Percentiles rank a stretch among this genome's conserved stretches.
These are phyloP conservation scores for Acleris sparsana DNA, from an alignment of 2,888 invertebrate species.

Conservation along the genomic window DNA sequence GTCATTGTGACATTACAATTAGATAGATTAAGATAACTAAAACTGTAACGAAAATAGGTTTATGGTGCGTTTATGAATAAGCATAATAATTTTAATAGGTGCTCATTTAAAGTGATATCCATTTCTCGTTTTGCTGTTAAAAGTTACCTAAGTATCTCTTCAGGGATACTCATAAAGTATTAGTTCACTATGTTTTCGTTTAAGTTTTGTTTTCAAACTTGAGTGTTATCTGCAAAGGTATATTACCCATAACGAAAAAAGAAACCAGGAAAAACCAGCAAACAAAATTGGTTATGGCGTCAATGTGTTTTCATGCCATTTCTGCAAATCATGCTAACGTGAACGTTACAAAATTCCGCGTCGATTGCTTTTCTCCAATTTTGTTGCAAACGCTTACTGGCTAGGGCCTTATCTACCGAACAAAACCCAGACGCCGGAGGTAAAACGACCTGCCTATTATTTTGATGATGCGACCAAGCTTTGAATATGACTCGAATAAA, in stretches of 20 bases:
- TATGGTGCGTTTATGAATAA: too few species aligned
- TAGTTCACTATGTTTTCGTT: too few species aligned
- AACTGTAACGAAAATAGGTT: too few species aligned
- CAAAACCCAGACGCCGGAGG: slow-evolving; percentile 57
- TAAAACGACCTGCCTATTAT: slow-evolving; percentile 65
- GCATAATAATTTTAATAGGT: too few species aligned
- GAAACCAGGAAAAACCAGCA: not conserved
- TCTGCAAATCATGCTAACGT: slow-evolving; percentile 29
- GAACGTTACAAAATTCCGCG: slow-evolving; percentile 38
- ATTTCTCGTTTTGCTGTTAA: too few species aligned
- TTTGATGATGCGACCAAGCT: slow-evolving; percentile 68
- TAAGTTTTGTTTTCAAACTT: too few species aligned
- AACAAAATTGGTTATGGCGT: not conserved
- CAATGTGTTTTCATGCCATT: not conserved
- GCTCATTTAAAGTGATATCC: too few species aligned
- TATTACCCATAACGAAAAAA: not conserved
- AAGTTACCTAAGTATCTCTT: too few species aligned
- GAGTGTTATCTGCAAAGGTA: not conserved
- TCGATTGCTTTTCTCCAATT: slow-evolving; percentile 48
- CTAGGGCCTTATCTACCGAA: slow-evolving; percentile 57
- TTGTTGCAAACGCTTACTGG: slow-evolving; percentile 47
- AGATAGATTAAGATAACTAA: too few species aligned
- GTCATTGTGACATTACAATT: too few species aligned
- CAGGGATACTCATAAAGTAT: too few species aligned
- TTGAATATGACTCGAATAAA: slow-evolving; percentile 56